A percentile compares a stretch with the other conserved stretches of the same genome.
Conservation (phyloP, 2,113 vertebrate species). For the Oryzias celebensis region DNA sequence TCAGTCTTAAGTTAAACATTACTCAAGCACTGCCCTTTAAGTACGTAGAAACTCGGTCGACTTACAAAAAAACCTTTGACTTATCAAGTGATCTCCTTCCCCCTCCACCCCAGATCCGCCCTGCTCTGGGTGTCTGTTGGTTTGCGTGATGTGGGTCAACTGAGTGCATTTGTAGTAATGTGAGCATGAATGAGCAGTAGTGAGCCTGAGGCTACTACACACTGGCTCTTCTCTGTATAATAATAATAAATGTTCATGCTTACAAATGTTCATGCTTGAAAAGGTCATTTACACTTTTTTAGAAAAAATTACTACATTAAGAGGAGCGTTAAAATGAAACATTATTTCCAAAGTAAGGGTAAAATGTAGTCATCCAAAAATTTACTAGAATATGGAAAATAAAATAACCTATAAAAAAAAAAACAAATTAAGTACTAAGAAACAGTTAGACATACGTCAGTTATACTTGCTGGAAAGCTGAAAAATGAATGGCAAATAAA, state of each 20-base stretch:
- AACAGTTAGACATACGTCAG: no score
- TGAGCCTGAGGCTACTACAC: constrained; percentile 47
- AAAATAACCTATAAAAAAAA: no score
- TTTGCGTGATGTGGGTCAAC: constrained; percentile 67
- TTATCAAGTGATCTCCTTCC: constrained; percentile 37
- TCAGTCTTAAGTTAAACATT: constrained; percentile 23
- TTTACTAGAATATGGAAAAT: no score
- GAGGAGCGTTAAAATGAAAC: no score
- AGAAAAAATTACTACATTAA: not conserved
- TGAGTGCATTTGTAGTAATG: constrained; percentile 50
- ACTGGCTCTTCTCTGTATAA: constrained; percentile 16
- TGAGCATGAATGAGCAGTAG: constrained; percentile 45
- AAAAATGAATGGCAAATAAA: no score
- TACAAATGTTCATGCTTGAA: constrained; percentile 4
- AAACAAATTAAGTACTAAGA: no score
- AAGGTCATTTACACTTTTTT: not conserved
- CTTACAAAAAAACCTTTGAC: constrained; percentile 21
- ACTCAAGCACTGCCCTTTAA: constrained; percentile 5
- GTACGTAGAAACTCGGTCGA: constrained; percentile 12
- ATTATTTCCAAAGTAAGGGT: no score
- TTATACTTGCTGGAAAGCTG: no score
- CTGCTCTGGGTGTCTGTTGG: constrained; percentile 4
- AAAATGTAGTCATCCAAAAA: no score
- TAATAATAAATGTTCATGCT: not conserved
- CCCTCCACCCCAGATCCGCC: not conserved